phyloP scores from a whole-genome alignment of 2,888 invertebrate species.

The Sarcophaga caerulescens region DNA sequence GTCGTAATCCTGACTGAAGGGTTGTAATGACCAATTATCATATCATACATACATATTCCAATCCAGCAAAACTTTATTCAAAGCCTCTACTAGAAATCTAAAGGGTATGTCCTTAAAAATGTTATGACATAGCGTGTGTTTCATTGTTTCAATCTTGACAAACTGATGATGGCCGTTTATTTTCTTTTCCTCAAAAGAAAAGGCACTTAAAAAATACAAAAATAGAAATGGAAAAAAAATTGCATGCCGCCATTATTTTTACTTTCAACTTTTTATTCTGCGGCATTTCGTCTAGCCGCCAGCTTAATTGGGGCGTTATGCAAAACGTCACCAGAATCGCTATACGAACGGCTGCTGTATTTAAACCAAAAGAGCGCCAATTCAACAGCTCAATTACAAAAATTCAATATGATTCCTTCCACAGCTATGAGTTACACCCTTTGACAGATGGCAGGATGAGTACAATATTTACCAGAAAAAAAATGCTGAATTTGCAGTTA shows the following conservation, averaged over 20 bases:
- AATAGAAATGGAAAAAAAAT: not conserved
- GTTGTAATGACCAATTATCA: too few relatives aligned
- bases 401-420: too few relatives aligned
- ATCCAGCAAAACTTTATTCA: too few relatives aligned
- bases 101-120: too few relatives aligned
- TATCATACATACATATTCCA: too few relatives aligned
- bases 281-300: conserved; percentile 40
- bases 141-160: conserved; percentile 17
- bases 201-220: not conserved
- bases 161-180: conserved; percentile 3
- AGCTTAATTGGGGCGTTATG: conserved; percentile 33
- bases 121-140: conserved; percentile 11
- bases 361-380: not conserved
- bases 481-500: not conserved
- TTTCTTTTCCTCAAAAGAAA: not conserved
- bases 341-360: not conserved
- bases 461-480: not conserved
- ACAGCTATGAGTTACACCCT: not conserved
- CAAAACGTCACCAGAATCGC: not conserved
- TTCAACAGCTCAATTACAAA: not conserved
- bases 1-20: too few relatives aligned
- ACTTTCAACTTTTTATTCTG: not conserved
- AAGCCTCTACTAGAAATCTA: too few relatives aligned
- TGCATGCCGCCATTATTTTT: conserved; percentile 5
- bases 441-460: not conserved